phyloP scores from a whole-genome alignment of 2,797 vertebrate genomes.

The Macrochelys suwanniensis region DNA sequence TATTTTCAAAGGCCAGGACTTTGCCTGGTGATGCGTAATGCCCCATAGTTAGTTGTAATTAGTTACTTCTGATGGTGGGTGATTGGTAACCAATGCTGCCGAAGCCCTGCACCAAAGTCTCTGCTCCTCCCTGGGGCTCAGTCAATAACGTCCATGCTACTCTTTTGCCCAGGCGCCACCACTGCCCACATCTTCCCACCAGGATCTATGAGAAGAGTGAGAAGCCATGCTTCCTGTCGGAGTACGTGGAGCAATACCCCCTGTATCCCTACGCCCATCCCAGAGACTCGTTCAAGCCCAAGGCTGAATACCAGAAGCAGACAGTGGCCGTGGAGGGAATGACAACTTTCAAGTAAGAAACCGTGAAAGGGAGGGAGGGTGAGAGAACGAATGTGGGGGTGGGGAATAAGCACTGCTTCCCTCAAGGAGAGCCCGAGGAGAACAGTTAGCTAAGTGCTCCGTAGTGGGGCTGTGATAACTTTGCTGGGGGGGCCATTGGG shows the following conservation, averaged over 20 bases:
- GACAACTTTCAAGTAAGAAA: constrained; percentile 72
- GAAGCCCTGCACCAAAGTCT: background rate
- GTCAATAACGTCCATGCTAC: background rate
- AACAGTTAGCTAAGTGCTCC: background rate
- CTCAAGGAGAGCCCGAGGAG: background rate
- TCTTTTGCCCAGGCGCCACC: constrained; percentile 71
- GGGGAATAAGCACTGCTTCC: background rate
- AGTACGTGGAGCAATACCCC: constrained; percentile 75
- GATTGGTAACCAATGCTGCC: background rate
- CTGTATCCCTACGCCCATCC: constrained; percentile 46
- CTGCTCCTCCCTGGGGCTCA: background rate
- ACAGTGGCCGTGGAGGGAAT: constrained; percentile 68
- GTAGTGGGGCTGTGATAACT: accelerated
- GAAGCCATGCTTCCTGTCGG: constrained; percentile 68
- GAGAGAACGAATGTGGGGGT: background rate
- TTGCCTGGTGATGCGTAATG: background rate
- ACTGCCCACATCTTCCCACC: constrained; percentile 70
- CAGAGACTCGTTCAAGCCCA: constrained; percentile 73
- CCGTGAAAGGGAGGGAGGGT: background rate
- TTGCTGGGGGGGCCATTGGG: background rate
- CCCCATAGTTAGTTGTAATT: background rate
- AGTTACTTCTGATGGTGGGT: background rate
- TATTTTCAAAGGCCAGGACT: background rate
- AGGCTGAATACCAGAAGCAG: background rate
- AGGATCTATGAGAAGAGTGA: constrained; percentile 64